Percentiles rank a stretch among this genome's conserved stretches.
Conservation (phyloP, 2,113 vertebrate genomes). For the Lipophrys pholis region DNA sequence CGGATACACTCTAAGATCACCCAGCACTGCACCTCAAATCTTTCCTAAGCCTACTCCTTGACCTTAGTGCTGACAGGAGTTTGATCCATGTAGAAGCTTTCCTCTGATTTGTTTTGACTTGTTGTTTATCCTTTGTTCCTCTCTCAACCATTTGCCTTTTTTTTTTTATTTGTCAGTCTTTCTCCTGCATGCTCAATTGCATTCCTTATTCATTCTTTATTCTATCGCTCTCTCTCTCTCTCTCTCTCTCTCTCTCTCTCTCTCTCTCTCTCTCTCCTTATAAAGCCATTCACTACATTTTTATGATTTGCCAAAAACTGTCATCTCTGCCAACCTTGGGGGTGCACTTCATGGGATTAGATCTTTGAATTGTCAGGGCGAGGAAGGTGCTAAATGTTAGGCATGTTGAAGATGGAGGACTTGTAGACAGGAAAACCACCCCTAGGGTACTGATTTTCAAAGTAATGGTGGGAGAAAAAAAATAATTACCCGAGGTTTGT, state of each 20-base stretch:
- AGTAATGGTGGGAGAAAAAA: conserved; percentile 55
- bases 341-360: conserved; percentile 28
- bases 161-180: background rate
- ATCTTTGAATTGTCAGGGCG: conserved; percentile 47
- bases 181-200: background rate
- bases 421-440: conserved; percentile 34
- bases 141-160: conserved; percentile 8
- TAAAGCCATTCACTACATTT: background rate
- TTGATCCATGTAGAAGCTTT: conserved; percentile 32
- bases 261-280: background rate
- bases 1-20: conserved; percentile 27
- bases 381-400: conserved; percentile 35
- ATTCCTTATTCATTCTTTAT: background rate
- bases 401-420: conserved; percentile 14
- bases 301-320: conserved; percentile 37
- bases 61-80: conserved; percentile 12
- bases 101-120: conserved; percentile 39
- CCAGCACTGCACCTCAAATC: conserved; percentile 26
- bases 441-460: conserved; percentile 54
- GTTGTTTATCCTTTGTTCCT: conserved; percentile 1
- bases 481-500: conserved; percentile 58
- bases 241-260: too few species aligned
- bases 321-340: conserved; percentile 39
- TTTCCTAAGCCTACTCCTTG: conserved; percentile 31
- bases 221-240: too few species aligned